Evolutionary conservation across 2,797 vertebrate species (phyloP), one percentile per base, ranked within the genome.

Genomic region (Crocidura indochinensis): DNA sequence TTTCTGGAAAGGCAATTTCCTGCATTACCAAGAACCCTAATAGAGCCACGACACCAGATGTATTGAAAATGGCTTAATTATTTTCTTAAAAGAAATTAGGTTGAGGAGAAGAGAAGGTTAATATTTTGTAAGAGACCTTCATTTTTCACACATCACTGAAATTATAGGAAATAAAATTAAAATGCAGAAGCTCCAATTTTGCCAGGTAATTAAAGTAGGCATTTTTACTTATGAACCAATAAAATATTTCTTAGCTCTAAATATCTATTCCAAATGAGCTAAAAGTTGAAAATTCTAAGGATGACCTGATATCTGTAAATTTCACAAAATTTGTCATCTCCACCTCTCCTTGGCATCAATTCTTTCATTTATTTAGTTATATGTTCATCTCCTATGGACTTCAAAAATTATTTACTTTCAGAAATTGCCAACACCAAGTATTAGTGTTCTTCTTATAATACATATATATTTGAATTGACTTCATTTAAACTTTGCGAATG

Each of bases 271-370:
- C 56, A 53, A 68, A 19, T 3, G 20, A 81, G 22, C 26, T 78
- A 29, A 85, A 72, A 44, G 53, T 78, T 84, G 44, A 49, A 94
- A 87, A 77, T 14, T 62, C 67, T 46, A 46, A 24, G 14, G 56
- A 67, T 80, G 2, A 47, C 31, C 19, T 68, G 24, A 94, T 84
- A 95, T 79, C 38, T 29, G 10, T 10, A 76, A 17, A 31, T 64
- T 27, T 24, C 29, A 92, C 10, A 73, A 77, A 93, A 56, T 24
- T 7, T 67, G 2, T 53, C 17, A 51, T 68, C 78, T 69, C 22
- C 10, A 60, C 3, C 6, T 72, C 14, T 12, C 15, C 26, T 38
- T 80, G 29, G 12, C 5, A 73, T 2, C 24, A 7, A 71, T 44
- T 73, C 6, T 46, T 56, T 6, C 22, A 64, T 44, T 49, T 78